Evolutionary conservation across 2,888 invertebrate species (phyloP).

Genomic region (Eristalis arbustorum): DNA sequence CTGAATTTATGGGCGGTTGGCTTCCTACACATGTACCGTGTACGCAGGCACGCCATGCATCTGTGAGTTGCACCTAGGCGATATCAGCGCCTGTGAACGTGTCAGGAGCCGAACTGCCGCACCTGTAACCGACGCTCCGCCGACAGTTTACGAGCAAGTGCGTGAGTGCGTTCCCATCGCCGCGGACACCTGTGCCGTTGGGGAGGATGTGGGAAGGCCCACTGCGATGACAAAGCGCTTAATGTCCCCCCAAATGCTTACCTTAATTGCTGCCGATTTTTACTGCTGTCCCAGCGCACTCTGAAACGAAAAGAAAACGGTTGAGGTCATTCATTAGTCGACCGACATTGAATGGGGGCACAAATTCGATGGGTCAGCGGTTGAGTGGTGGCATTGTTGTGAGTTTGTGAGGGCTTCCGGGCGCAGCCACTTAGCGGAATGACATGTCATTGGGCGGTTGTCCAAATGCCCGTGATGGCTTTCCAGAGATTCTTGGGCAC

Average conservation of each 20-base stretch:
- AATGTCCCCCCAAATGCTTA: constrained; percentile 41
- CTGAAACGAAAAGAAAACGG: constrained; percentile 43
- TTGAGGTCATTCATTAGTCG: constrained; percentile 34
- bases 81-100: neutral
- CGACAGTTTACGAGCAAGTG: constrained; percentile 1
- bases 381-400: neutral
- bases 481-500: no score
- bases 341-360: constrained; percentile 40
- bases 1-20: constrained; percentile 33
- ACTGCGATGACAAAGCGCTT: constrained; percentile 4
- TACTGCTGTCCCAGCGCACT: constrained; percentile 5
- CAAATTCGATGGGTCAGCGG: constrained; percentile 34
- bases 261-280: constrained; percentile 58
- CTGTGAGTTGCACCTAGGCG: constrained; percentile 36
- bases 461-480: no score
- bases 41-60: constrained; percentile 14
- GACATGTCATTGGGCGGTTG: neutral
- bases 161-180: constrained; percentile 32
- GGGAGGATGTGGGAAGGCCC: neutral
- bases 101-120: constrained; percentile 21
- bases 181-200: neutral
- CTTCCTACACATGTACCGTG: constrained; percentile 17
- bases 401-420: neutral
- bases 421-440: neutral
- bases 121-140: constrained; percentile 26